Base-by-base conservation (phyloP, 2,888 invertebrate species). In the Perizoma affinitatum region DNA sequence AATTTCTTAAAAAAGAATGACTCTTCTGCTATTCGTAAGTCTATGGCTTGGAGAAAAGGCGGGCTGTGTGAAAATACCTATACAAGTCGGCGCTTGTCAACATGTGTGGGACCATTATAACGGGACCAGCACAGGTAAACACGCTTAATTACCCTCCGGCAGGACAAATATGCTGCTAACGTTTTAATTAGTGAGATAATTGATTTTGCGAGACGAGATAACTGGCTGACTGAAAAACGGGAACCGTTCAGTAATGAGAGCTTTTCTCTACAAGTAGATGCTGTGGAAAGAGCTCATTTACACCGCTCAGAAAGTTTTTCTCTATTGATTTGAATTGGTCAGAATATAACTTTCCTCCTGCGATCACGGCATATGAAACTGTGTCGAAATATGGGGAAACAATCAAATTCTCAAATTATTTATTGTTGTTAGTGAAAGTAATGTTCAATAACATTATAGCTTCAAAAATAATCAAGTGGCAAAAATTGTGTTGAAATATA, bases 51-150 rank as follows among this genome's bases (percentile, higher is more conserved):
- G 65, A 72, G 69, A 74, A 78, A 76, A 79, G 74, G 68, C 69
- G 68, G 72, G 72, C 81, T 85, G 84, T 83, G 84, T 84, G 84
- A 85, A 84, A 84, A 85, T 82, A 83, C 77, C 72, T 82, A 85
- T 82, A 78, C 73, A 72, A 69, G 54, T 22, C 69, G 74, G 74
- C 74, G 73, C 76, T 75, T 79, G 75, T 75, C 79, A 70, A 79
- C 84, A 83, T 84, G 84, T 83, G 82, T 76, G 82, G 82, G 72
- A 73, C 71, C 75, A 86, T 86, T 85, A 84, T 84, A 87, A 86
- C 87, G 86, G 86, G 78, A 78, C 69, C 58, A 47, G 67, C 67
- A 73, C 78, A 73, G 75, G 75, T 81, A 83, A 83, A 79, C 76
- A 73, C 73, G 67, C 65, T 57, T 66, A 71, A 68, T 63, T 73